A percentile compares a stretch with the other conserved stretches of the same genome.
phyloP scores from a whole-genome alignment of 30 jellyfish, hydroid and myxozoan species.

The Hydractinia echinata region DNA sequence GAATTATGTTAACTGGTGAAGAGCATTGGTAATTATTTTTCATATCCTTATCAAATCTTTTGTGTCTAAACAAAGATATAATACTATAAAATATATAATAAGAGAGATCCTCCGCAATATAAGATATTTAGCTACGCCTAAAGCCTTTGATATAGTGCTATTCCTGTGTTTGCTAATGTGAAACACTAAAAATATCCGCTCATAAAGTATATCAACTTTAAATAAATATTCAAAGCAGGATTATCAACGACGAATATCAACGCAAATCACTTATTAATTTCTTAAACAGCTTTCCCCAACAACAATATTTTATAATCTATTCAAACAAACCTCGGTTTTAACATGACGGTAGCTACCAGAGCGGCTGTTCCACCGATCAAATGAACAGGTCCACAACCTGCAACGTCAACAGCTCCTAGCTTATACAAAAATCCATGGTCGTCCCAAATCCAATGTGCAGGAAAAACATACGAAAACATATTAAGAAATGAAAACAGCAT shows the following conservation, averaged over 20 bases:
- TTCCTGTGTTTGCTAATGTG: no score
- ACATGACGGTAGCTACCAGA: constrained; percentile 61
- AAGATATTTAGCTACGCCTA: not conserved
- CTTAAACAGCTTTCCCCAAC: no score
- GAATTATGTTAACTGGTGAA: constrained; percentile 75
- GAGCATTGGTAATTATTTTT: constrained; percentile 2
- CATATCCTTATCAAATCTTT: not conserved
- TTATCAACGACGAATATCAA: constrained; percentile 6
- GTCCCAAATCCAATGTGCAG: constrained; percentile 93
- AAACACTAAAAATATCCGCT: not conserved
- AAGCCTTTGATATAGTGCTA: no score
- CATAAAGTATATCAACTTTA: not conserved
- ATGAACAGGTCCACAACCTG: constrained; percentile 92
- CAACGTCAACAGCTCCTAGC: constrained; percentile 83
- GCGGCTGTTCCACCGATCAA: constrained; percentile 84
- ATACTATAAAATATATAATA: not conserved
- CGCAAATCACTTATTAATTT: not conserved
- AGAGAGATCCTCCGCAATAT: not conserved
- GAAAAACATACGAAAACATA: constrained; percentile 58
- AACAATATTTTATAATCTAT: no score
- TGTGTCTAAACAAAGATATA: not conserved
- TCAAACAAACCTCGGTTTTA: constrained; percentile 50
- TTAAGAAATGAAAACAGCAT: constrained; percentile 75
- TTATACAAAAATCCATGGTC: constrained; percentile 56
- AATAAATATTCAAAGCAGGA: no score